Conservation (phyloP, 2,888 invertebrate genomes). For the Hemicrepidius hirtus region DNA sequence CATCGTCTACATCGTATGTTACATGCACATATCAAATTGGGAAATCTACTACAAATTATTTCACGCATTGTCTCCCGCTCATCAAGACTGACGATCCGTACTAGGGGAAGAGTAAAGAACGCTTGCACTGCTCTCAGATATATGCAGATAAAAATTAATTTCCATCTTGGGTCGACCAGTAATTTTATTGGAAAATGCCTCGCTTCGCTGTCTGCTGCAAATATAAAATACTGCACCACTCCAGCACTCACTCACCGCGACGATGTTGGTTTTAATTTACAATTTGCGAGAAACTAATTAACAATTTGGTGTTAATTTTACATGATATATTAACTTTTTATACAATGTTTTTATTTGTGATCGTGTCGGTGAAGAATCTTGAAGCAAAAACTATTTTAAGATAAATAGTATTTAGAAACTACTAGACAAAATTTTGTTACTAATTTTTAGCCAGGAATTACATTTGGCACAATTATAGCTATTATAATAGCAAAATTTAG, state of each 20-base stretch:
- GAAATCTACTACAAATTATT: not conserved
- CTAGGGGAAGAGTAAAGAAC: slow-evolving; percentile 53
- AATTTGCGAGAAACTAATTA: slow-evolving; percentile 59
- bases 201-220: slow-evolving; percentile 63
- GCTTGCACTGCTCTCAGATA: slow-evolving; percentile 60
- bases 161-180: slow-evolving; percentile 65
- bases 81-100: slow-evolving; percentile 45
- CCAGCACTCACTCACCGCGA: slow-evolving; percentile 52
- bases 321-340: slow-evolving; percentile 53
- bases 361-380: no score
- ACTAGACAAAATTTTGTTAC: no score
- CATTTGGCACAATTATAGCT: no score
- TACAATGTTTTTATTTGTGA: slow-evolving; percentile 7
- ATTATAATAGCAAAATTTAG: no score
- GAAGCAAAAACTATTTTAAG: no score
- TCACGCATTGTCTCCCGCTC: slow-evolving; percentile 47
- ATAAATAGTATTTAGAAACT: no score
- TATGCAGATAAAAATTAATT: slow-evolving; percentile 67
- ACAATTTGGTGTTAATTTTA: slow-evolving; percentile 58
- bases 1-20: no score
- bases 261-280: slow-evolving; percentile 59
- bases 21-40: no score
- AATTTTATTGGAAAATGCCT: slow-evolving; percentile 66
- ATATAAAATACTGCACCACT: slow-evolving; percentile 64
- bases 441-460: no score